Percentiles rank a stretch among this genome's conserved stretches.
These are phyloP conservation scores for Smittia aterrima DNA, from an alignment of 2,888 invertebrate species.

Conservation along the genomic window DNA sequence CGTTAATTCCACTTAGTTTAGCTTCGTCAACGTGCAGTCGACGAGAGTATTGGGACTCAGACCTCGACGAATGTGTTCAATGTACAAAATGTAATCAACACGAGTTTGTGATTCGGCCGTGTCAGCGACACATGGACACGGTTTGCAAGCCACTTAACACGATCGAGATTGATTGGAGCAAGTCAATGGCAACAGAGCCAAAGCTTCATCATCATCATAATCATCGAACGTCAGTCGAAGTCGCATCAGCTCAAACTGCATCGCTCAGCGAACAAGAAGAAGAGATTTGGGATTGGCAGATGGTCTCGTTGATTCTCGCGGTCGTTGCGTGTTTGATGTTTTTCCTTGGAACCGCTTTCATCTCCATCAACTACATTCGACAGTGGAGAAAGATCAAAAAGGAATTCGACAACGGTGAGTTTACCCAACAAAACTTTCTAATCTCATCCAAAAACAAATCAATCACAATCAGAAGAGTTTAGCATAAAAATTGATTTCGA, in stretches of 20 bases:
- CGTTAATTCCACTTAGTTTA: slow-evolving; percentile 16
- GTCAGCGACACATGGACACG: slow-evolving; percentile 72
- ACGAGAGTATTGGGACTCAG: slow-evolving; percentile 68
- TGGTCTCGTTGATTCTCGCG: slow-evolving; percentile 68
- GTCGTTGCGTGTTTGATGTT: slow-evolving; percentile 75
- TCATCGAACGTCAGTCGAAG: slow-evolving; percentile 49
- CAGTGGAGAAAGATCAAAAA: slow-evolving; percentile 78
- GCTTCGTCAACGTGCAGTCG: slow-evolving; percentile 55
- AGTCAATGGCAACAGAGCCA: slow-evolving; percentile 55
- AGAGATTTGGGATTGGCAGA: slow-evolving; percentile 70
- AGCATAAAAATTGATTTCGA: neutral
- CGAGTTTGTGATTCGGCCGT: slow-evolving; percentile 67
- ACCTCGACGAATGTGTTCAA: slow-evolving; percentile 63
- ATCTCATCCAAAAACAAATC: neutral
- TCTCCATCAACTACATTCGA: slow-evolving; percentile 73
- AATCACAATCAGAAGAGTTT: neutral
- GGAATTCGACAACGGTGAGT: slow-evolving; percentile 73
- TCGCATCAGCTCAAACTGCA: slow-evolving; percentile 55
- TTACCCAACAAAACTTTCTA: neutral
- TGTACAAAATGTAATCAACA: slow-evolving; percentile 68
- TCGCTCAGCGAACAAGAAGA: slow-evolving; percentile 47
- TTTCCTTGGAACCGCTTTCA: slow-evolving; percentile 73
- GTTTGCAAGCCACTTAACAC: slow-evolving; percentile 69
- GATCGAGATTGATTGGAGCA: slow-evolving; percentile 63
- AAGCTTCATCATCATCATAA: slow-evolving; percentile 42